Percentiles rank a stretch among this genome's conserved stretches.
These are phyloP conservation scores for Neopipo cinnamomea DNA, from an alignment of 2,113 vertebrate species.

Conservation along the genomic window DNA sequence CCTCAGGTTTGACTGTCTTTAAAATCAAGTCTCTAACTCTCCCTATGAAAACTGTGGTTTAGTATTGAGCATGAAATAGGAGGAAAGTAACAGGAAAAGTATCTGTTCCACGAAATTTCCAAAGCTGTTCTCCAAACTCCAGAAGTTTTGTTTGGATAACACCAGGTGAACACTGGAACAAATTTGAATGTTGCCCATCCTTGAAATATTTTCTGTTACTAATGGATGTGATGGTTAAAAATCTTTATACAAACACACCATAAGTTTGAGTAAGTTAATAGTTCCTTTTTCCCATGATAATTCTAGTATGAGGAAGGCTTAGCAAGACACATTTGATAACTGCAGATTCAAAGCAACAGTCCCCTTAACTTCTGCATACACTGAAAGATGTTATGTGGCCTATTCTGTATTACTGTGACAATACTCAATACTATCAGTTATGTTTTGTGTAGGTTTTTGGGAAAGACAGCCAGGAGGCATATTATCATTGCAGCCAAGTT, in stretches of 20 bases:
- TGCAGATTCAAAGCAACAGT: neutral
- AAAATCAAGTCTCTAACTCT: neutral
- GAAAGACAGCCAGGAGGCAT: neutral
- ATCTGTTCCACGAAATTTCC: neutral
- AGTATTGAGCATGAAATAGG: neutral
- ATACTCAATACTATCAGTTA: neutral
- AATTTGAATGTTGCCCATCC: neutral
- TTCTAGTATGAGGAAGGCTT: neutral
- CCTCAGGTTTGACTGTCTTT: neutral
- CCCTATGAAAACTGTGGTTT: neutral
- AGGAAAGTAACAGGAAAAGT: neutral
- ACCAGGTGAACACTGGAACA: neutral
- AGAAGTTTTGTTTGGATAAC: neutral
- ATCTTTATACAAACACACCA: neutral
- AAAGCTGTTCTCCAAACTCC: neutral
- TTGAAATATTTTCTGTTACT: neutral
- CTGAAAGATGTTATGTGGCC: neutral
- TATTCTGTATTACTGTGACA: neutral
- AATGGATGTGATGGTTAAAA: neutral
- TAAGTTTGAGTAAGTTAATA: neutral
- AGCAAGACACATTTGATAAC: neutral
- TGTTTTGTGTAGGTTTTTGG: neutral
- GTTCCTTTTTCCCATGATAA: neutral
- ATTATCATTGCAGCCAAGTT: neutral
- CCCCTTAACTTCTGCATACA: neutral